phyloP scores from a whole-genome alignment of 2,113 vertebrate genomes.

The Myiagra hebetior region DNA sequence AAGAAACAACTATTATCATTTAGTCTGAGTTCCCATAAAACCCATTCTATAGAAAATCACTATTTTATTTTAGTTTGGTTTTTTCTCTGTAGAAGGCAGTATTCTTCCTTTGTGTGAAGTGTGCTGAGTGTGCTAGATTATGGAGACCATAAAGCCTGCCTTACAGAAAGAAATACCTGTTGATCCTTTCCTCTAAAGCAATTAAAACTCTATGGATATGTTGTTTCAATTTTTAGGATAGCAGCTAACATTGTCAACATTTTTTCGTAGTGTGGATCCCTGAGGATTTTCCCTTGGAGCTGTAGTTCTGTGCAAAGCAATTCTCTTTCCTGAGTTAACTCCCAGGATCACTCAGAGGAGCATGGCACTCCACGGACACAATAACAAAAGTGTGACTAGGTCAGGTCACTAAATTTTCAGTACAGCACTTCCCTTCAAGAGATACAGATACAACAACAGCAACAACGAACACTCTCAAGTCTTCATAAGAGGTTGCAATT shows the following conservation, averaged over 20 bases:
- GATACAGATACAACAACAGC: background rate
- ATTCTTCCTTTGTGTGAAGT: no score
- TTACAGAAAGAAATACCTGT: background rate
- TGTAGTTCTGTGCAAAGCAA: background rate
- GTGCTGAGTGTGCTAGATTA: background rate
- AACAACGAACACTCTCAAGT: background rate
- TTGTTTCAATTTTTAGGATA: background rate
- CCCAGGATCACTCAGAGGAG: background rate
- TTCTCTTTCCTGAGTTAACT: background rate
- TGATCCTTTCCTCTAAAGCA: background rate
- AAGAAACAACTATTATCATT: background rate
- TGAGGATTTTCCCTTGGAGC: background rate
- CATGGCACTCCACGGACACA: background rate
- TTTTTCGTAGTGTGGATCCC: background rate
- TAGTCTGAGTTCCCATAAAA: background rate
- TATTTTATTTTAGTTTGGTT: fast-evolving
- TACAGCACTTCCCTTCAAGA: background rate
- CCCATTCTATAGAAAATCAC: background rate
- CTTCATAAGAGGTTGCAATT: background rate
- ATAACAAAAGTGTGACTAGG: background rate
- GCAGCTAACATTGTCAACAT: background rate
- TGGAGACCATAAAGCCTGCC: background rate
- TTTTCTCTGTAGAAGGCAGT: background rate
- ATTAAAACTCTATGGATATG: background rate
- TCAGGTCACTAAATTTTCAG: background rate